These are phyloP conservation scores for Lapara coniferarum DNA, from an alignment of 2,888 invertebrate species.

Conservation along the genomic window DNA sequence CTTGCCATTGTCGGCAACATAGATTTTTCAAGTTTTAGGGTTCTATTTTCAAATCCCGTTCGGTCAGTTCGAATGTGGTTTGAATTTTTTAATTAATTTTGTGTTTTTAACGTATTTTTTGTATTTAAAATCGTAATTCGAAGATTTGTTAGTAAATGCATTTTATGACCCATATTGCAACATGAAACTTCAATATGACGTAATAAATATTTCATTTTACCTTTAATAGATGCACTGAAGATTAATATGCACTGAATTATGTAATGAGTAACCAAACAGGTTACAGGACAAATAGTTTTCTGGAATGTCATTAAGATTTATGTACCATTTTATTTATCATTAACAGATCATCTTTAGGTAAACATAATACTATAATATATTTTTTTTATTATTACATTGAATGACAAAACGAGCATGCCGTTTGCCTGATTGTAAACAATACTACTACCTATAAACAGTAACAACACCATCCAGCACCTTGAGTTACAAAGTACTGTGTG, in stretches of 20 bases:
- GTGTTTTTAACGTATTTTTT: not conserved
- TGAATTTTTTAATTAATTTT: not conserved
- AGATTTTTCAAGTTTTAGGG: slow-evolving; percentile 18
- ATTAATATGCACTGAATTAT: not conserved
- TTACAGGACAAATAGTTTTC: not conserved
- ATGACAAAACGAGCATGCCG: too few relatives aligned
- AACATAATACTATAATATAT: too few relatives aligned
- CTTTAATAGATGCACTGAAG: too few relatives aligned
- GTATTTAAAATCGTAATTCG: not conserved
- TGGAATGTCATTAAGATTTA: not conserved
- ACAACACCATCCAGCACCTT: too few relatives aligned
- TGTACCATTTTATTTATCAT: too few relatives aligned
- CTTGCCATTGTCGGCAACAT: slow-evolving; percentile 20
- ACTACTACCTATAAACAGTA: too few relatives aligned
- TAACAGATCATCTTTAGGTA: too few relatives aligned
- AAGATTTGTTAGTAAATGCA: not conserved
- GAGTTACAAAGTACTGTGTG: too few relatives aligned
- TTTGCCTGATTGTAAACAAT: too few relatives aligned
- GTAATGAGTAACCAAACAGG: not conserved
- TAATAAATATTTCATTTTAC: too few relatives aligned
- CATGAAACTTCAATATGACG: too few relatives aligned
- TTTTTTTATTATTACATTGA: too few relatives aligned
- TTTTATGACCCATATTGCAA: not conserved
- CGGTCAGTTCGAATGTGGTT: not conserved
- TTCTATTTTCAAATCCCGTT: slow-evolving; percentile 16